Base-by-base conservation (phyloP, 2,797 vertebrate species). In the Mormyrops boulengeri region DNA sequence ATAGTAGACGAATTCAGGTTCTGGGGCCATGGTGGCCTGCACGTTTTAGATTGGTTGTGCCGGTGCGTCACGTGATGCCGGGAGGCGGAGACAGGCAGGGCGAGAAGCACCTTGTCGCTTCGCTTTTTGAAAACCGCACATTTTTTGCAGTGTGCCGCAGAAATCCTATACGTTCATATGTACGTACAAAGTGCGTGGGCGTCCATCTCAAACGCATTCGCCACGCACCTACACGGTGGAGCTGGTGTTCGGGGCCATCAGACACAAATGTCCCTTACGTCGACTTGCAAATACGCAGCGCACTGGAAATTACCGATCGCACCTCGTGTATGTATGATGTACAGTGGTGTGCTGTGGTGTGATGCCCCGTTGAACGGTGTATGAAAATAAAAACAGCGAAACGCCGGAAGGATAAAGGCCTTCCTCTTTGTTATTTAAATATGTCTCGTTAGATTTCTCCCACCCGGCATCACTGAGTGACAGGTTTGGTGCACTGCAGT, bases 1-100 rank as follows among this genome's bases (percentile, higher is more conserved):
- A 92, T 94, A 94, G 94, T 94, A 94, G 95, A 94, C 92, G 93
- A 95, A 94, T 94, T 94, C 94, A 94, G 95, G 95, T 95, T 95
- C 94, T 93, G 95, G 95, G 96, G 96, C 94, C 95, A 93, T 96
- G 93, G 94, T 94, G 96, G 95, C 95, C 96, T 95, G 94, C 95
- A 91, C 93, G 92, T 91, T 91, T 94, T 94, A 94, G 95, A 97
- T 97, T 97, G 97, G 97, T 94, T 95, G 95, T 93, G 85, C 90
- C 92, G 92, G 91, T 91, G 93, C 93, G 93, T 92, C 95, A 96
- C 95, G 96, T 95, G 95, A 96, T 93, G 93, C 92, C 90, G 92
- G 87, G 93, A 94, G 95, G 93, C 90, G 92, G 93, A 92, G 93
- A 91, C 90, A 91, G 92, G 88, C 92, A 92, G 92, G 92, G 92